A percentile compares a stretch with the other conserved stretches of the same genome.
Evolutionary conservation across 2,888 invertebrate species (phyloP).

Genomic region (Sepioteuthis lessoniana): DNA sequence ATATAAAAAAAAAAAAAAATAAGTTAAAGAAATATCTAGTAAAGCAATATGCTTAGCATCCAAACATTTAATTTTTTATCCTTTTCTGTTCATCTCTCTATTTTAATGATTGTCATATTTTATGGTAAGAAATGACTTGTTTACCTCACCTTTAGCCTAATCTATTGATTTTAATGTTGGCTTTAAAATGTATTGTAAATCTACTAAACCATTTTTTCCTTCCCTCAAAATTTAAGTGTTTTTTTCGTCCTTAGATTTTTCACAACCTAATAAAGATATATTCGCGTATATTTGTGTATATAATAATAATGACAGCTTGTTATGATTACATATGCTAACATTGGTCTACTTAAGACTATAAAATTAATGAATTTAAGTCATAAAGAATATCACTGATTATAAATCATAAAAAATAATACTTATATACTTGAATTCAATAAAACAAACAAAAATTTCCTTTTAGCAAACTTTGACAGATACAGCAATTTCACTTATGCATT

Average conservation of each 20-base stretch:
- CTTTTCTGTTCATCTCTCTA: background rate
- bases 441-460: background rate
- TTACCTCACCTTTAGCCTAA: background rate
- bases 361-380: no score
- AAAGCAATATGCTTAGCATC: background rate
- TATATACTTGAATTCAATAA: background rate
- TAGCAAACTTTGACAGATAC: background rate
- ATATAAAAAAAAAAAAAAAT: background rate
- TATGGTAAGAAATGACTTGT: background rate
- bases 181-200: background rate
- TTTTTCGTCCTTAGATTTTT: background rate
- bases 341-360: no score
- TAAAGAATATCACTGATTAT: background rate
- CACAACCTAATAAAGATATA: background rate
- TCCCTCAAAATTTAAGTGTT: background rate
- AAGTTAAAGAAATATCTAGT: background rate
- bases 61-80: background rate
- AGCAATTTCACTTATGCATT: background rate
- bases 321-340: no score
- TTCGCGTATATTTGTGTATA: background rate
- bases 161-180: background rate
- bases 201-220: background rate
- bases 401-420: background rate
- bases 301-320: no score
- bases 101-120: background rate